These are phyloP conservation scores for Diplosoma virens DNA, from an alignment of 23 tunicate genomes.

Conservation along the genomic window DNA sequence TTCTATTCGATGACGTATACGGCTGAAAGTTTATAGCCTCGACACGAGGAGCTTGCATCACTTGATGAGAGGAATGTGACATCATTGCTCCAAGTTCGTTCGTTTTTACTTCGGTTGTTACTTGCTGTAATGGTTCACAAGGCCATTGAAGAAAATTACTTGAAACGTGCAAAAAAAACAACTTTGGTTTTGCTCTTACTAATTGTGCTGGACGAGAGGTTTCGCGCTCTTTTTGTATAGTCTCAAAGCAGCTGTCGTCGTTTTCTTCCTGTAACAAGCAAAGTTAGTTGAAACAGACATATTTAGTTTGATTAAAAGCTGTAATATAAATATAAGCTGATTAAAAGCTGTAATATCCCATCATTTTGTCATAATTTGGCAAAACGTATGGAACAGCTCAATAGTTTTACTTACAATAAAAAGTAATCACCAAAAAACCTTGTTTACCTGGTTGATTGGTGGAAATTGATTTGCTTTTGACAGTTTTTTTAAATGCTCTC, in stretches of 20 bases:
- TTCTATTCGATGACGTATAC: constrained; percentile 42
- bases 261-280: constrained; percentile 32
- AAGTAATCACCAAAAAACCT: neutral
- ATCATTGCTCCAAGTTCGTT: constrained; percentile 42
- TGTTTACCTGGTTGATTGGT: constrained; percentile 56
- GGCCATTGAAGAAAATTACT: no score
- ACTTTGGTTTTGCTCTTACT: no score
- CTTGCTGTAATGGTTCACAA: constrained; percentile 2
- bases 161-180: no score
- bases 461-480: constrained; percentile 62
- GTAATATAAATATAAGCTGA: no score
- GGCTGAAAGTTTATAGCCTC: constrained; percentile 56
- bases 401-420: no score
- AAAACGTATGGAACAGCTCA: no score
- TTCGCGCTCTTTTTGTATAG: constrained; percentile 2
- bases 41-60: constrained; percentile 30
- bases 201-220: no score
- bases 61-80: constrained; percentile 55
- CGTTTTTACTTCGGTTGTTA: neutral
- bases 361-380: no score
- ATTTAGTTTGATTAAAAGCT: no score
- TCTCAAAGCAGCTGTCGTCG: constrained; percentile 34
- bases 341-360: no score
- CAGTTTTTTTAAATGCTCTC: constrained; percentile 71
- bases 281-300: no score